Evolutionary conservation across 2,888 invertebrate species (phyloP).

Genomic region (Drosophila nr. medialis): DNA sequence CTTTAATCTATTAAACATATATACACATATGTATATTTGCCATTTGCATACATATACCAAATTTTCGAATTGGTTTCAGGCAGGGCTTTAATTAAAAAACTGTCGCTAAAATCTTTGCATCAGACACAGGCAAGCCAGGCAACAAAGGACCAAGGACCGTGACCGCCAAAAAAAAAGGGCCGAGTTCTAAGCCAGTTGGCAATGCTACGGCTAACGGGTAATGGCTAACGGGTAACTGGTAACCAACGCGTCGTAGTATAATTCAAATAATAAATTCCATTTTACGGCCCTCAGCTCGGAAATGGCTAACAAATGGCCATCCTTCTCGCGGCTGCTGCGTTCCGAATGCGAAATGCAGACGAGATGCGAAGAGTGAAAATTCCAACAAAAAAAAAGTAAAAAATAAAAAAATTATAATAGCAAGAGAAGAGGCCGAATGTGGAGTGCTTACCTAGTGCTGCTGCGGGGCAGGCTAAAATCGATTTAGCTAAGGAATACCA

Average conservation of each 20-base stretch:
- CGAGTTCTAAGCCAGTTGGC: conserved; percentile 35
- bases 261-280: conserved; percentile 73
- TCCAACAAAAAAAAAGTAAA: conserved; percentile 6
- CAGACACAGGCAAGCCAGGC: not conserved
- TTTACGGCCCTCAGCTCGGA: conserved; percentile 62
- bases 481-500: conserved; percentile 59
- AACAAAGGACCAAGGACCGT: conserved; percentile 41
- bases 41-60: conserved; percentile 6
- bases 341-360: conserved; percentile 49
- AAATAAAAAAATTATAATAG: not conserved
- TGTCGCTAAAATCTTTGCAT: conserved; percentile 40
- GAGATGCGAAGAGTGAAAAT: conserved; percentile 45
- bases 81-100: conserved; percentile 56
- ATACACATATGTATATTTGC: not conserved
- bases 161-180: conserved; percentile 47
- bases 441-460: not conserved
- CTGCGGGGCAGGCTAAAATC: conserved; percentile 43
- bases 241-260: conserved; percentile 48
- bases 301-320: conserved; percentile 59
- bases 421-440: not conserved
- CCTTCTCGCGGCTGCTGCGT: conserved; percentile 42
- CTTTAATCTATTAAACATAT: not conserved
- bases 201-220: not conserved
- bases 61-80: conserved; percentile 4
- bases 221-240: conserved; percentile 11